Evolutionary conservation across 2,888 invertebrate species (phyloP).

Genomic region (Ditylenchus weischeri): DNA sequence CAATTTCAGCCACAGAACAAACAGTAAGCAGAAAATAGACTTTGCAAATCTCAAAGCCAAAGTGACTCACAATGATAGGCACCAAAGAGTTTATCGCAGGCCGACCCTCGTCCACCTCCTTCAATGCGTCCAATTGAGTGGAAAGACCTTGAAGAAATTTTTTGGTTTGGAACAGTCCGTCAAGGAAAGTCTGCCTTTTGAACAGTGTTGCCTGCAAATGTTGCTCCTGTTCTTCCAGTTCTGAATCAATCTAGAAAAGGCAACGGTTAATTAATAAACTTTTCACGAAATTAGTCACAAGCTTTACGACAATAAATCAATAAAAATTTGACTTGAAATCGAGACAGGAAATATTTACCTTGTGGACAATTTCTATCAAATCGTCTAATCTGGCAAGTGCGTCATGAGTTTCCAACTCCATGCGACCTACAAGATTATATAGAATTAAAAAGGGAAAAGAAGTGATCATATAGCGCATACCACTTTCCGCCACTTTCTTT

Average conservation of each 20-base stretch:
- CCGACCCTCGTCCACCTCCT: too few relatives aligned
- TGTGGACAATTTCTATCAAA: constrained; percentile 32
- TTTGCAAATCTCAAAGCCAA: background rate
- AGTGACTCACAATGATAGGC: constrained; percentile 3
- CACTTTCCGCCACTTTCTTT: constrained; percentile 40
- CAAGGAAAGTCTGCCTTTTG: background rate
- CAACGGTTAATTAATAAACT: background rate
- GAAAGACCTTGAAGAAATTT: background rate
- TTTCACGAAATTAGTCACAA: background rate
- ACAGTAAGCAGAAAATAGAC: background rate
- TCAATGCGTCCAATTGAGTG: background rate
- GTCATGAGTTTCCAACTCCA: constrained; percentile 48
- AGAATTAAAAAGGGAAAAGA: too few relatives aligned
- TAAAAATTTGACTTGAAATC: background rate
- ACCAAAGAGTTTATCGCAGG: too few relatives aligned
- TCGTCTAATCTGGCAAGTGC: constrained; percentile 51
- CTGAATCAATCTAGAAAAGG: constrained; percentile 5
- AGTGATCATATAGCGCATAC: too few relatives aligned
- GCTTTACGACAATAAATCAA: background rate
- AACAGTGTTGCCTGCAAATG: background rate
- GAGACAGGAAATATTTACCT: constrained; percentile 11
- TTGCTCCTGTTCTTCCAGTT: constrained; percentile 19
- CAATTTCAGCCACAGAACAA: too few relatives aligned
- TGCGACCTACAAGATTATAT: constrained; percentile 34
- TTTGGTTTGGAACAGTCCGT: background rate